Conservation (phyloP, 2,113 vertebrate species). For the Excalfactoria chinensis region DNA sequence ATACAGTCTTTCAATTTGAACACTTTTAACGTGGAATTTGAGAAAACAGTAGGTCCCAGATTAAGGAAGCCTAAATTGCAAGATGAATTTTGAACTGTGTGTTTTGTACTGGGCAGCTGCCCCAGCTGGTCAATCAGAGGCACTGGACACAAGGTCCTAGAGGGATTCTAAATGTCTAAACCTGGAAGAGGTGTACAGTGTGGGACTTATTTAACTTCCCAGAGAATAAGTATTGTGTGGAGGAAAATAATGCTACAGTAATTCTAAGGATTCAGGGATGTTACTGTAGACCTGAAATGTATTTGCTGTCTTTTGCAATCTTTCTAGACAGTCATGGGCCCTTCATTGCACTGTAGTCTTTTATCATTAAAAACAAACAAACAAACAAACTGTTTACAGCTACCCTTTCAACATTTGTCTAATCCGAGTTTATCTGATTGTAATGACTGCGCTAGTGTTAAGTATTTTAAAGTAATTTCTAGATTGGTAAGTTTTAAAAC, state of each 20-base stretch:
- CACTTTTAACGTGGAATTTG: background rate
- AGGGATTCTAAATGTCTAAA: background rate
- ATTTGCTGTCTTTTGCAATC: background rate
- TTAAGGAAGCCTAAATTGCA: background rate
- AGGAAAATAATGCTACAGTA: background rate
- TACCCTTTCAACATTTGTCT: background rate
- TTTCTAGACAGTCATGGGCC: background rate
- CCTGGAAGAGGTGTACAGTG: background rate
- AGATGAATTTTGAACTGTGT: background rate
- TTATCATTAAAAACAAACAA: background rate
- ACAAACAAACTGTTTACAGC: background rate
- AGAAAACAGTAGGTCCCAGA: background rate
- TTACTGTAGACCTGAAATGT: background rate
- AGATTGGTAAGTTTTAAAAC: background rate
- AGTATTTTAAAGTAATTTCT: background rate
- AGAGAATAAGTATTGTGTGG: background rate
- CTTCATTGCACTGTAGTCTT: background rate
- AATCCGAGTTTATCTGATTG: background rate
- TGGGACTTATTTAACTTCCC: background rate
- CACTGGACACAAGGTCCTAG: background rate
- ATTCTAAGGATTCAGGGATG: background rate
- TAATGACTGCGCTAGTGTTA: background rate
- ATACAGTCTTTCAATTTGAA: background rate
- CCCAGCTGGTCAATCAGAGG: background rate
- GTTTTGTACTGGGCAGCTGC: background rate